Percentiles rank a stretch among this genome's conserved stretches.
phyloP scores from a whole-genome alignment of 2,797 vertebrate genomes.

The Acridotheres tristis region DNA sequence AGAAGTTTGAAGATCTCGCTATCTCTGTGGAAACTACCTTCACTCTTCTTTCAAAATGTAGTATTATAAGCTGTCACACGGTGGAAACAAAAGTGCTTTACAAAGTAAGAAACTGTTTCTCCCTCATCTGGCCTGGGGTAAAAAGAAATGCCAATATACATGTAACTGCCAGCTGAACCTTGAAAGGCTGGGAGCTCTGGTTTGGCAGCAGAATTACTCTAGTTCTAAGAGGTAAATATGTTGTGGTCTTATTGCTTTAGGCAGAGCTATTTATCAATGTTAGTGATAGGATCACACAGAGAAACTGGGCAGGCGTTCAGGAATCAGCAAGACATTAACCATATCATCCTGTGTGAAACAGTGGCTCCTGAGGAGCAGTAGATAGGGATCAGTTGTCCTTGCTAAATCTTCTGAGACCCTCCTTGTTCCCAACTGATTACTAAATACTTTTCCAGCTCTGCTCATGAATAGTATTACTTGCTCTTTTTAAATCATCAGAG shows the following conservation, averaged over 20 bases:
- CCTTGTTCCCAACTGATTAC: not conserved
- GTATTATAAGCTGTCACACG: not conserved
- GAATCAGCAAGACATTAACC: slow-evolving; percentile 3
- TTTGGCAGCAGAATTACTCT: slow-evolving; percentile 48
- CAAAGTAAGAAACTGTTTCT: slow-evolving; percentile 2
- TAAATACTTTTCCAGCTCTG: not conserved
- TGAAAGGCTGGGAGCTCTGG: slow-evolving; percentile 22
- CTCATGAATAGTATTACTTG: not conserved
- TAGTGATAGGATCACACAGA: slow-evolving; percentile 35
- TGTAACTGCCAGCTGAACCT: slow-evolving; percentile 35
- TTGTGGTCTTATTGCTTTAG: slow-evolving; percentile 38
- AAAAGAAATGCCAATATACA: slow-evolving; percentile 48
- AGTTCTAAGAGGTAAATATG: slow-evolving; percentile 39
- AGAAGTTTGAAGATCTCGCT: not conserved
- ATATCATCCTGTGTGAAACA: not conserved
- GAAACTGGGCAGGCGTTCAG: not conserved
- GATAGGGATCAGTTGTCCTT: not conserved
- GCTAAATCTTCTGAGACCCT: not conserved
- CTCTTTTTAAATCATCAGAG: not conserved
- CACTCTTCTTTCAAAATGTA: not conserved
- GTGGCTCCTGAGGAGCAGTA: not conserved
- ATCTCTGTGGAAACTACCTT: slow-evolving; percentile 12
- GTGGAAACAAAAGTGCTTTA: not conserved
- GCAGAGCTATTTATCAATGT: slow-evolving; percentile 28
- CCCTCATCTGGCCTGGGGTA: slow-evolving; percentile 16